A percentile compares a stretch with the other conserved stretches of the same genome.
Conservation (phyloP, 2,113 vertebrate genomes). For the Lasiurus borealis region DNA sequence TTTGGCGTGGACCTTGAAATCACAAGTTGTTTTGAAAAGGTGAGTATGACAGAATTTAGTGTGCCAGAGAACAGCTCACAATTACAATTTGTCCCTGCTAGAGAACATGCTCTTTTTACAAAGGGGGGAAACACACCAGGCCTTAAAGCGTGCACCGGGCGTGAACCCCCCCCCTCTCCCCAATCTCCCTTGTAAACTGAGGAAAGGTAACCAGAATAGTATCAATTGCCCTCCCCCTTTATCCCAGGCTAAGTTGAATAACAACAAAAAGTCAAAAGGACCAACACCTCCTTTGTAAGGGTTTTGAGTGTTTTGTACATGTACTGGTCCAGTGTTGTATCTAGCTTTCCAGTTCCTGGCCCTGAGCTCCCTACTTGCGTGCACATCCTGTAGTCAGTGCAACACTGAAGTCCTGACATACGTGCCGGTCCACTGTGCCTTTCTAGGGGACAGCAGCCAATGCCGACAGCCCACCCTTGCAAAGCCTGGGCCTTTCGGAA, state of each 20-base stretch:
- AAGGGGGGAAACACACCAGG: slow-evolving; percentile 84
- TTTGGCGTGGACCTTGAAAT: slow-evolving; percentile 68
- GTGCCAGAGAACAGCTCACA: slow-evolving; percentile 63
- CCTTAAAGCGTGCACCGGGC: slow-evolving; percentile 32
- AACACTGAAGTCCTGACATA: slow-evolving; percentile 94
- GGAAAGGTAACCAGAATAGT: slow-evolving; percentile 77
- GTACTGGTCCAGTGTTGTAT: slow-evolving; percentile 98
- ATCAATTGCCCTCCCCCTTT: slow-evolving; percentile 72
- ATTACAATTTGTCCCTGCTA: slow-evolving; percentile 46
- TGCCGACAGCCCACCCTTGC: not conserved
- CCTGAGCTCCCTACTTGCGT: slow-evolving; percentile 97
- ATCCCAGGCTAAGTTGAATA: slow-evolving; percentile 88
- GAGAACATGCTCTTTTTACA: slow-evolving; percentile 33
- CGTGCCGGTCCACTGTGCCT: slow-evolving; percentile 80
- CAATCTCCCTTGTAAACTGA: slow-evolving; percentile 91
- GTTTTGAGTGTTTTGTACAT: slow-evolving; percentile 99
- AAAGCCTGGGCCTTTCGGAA: not conserved
- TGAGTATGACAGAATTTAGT: slow-evolving; percentile 58
- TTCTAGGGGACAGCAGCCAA: slow-evolving; percentile 62
- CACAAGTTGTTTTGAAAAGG: slow-evolving; percentile 71
- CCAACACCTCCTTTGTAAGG: slow-evolving; percentile 98
- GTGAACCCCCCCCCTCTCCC: not conserved
- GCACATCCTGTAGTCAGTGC: slow-evolving; percentile 94
- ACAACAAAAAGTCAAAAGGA: slow-evolving; percentile 93
- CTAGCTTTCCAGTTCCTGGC: slow-evolving; percentile 96